Evolutionary conservation across 2,113 vertebrate species (phyloP).

Genomic region (Steatornis caripensis): DNA sequence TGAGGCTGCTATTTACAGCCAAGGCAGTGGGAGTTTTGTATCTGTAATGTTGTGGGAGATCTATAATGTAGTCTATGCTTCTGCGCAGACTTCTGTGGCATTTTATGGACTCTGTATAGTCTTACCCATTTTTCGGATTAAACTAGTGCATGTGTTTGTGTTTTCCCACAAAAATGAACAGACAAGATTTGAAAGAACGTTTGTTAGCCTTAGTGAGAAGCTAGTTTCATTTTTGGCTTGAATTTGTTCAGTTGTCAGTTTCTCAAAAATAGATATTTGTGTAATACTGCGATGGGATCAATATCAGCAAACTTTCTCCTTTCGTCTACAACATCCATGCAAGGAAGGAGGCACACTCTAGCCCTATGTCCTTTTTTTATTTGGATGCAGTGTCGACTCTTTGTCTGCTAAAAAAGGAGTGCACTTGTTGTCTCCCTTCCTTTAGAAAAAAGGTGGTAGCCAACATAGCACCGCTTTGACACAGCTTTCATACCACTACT

Average conservation of each 20-base stretch:
- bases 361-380: background rate
- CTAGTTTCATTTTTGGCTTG: background rate
- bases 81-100: background rate
- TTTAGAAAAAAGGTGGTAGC: background rate
- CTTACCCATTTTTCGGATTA: background rate
- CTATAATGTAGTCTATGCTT: background rate
- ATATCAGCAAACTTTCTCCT: background rate
- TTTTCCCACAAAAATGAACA: background rate
- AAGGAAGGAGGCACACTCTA: background rate
- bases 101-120: background rate
- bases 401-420: background rate
- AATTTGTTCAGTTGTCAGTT: background rate
- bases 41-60: background rate
- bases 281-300: background rate
- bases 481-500: background rate
- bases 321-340: background rate
- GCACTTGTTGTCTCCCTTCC: background rate
- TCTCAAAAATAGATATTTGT: background rate
- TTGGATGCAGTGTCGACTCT: background rate
- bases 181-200: background rate
- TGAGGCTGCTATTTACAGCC: background rate
- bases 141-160: background rate
- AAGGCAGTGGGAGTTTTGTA: background rate
- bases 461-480: background rate
- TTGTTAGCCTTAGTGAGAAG: background rate